phyloP scores from a whole-genome alignment of 2,888 invertebrate species.

The Myopa tessellatipennis region DNA sequence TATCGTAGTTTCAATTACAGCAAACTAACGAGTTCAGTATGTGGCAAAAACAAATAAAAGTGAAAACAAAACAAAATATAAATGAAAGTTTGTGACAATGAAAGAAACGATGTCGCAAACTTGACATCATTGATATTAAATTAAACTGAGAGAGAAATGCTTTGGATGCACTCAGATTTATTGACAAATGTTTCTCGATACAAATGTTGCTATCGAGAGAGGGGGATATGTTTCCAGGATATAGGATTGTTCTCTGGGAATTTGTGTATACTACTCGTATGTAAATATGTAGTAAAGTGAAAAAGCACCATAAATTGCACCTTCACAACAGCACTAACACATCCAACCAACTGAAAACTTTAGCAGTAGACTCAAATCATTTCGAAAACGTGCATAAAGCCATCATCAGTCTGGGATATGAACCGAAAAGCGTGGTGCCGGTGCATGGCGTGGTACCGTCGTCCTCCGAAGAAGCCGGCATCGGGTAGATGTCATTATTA shows the following conservation, averaged over 20 bases:
- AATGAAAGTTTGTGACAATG: not conserved
- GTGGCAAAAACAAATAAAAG: not conserved
- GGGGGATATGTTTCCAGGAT: not conserved
- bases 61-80: not conserved
- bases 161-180: too few species aligned
- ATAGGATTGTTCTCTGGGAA: not conserved
- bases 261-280: not conserved
- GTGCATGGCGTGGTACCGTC: slow-evolving; percentile 3
- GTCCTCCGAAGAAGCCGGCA: slow-evolving; percentile 38
- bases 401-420: too few species aligned
- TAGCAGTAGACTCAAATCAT: slow-evolving; percentile 12
- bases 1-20: not conserved
- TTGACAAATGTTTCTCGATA: too few species aligned
- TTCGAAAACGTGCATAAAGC: too few species aligned
- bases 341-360: slow-evolving; percentile 2
- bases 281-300: not conserved
- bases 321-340: slow-evolving; percentile 12
- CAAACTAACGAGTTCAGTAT: not conserved
- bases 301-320: not conserved
- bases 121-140: not conserved
- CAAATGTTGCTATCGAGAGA: not conserved
- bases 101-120: not conserved
- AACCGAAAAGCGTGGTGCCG: not conserved
- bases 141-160: too few species aligned
- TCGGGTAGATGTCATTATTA: too few species aligned